A percentile compares a stretch with the other conserved stretches of the same genome.
These are phyloP conservation scores for Tipula lateralis DNA, from an alignment of 2,888 invertebrate genomes.

Conservation along the genomic window DNA sequence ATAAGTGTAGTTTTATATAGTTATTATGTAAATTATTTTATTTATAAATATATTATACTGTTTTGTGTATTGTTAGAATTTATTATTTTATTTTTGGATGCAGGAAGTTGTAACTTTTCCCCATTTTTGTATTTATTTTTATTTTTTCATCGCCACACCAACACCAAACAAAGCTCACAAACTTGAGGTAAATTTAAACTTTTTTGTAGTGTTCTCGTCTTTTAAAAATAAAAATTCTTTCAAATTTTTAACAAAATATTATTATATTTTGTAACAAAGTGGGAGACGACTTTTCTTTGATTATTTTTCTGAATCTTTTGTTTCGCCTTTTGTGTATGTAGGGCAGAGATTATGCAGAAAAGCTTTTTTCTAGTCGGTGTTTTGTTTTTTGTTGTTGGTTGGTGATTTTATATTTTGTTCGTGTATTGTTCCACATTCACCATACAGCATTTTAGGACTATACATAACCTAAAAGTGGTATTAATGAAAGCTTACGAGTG, in stretches of 20 bases:
- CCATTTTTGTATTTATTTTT: not conserved
- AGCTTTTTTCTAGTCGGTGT: not conserved
- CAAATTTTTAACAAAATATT: not conserved
- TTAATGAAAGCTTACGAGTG: not conserved
- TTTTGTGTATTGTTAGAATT: not conserved
- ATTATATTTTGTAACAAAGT: not conserved
- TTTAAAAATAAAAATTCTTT: not conserved
- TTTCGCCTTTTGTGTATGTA: not conserved
- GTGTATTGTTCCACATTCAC: not conserved
- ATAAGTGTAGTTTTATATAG: slow-evolving; percentile 7
- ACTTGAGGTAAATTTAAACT: not conserved
- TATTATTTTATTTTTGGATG: not conserved
- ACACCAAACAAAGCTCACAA: not conserved
- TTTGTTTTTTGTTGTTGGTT: not conserved
- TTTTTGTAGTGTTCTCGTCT: not conserved
- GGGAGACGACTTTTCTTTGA: not conserved
- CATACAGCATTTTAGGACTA: not conserved
- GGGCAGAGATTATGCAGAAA: not conserved
- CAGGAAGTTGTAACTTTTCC: not conserved
- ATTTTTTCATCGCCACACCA: not conserved
- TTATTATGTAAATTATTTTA: not conserved
- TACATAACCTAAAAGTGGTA: not conserved
- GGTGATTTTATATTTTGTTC: not conserved
- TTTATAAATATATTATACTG: not conserved
- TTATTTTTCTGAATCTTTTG: not conserved